phyloP scores from a whole-genome alignment of 2,888 invertebrate genomes.

The Sympetrum striolatum region DNA sequence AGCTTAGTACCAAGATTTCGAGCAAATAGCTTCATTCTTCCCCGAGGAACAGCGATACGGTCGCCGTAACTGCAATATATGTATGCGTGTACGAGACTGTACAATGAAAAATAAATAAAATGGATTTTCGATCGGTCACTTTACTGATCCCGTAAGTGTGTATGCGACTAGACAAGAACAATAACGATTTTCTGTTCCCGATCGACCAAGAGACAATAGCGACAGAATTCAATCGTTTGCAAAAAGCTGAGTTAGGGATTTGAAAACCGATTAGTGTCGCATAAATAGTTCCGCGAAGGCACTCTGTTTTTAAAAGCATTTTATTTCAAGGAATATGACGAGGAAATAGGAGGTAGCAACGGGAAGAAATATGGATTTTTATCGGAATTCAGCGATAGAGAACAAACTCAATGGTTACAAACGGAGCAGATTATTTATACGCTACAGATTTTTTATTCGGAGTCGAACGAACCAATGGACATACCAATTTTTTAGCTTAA shows the following conservation, averaged over 20 bases:
- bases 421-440: too few species aligned
- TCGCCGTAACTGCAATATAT: neutral
- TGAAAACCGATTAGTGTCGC: neutral
- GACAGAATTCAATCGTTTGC: neutral
- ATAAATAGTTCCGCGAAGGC: too few species aligned
- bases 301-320: too few species aligned
- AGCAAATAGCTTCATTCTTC: neutral
- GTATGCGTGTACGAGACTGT: neutral
- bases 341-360: too few species aligned
- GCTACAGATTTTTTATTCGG: too few species aligned
- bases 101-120: neutral
- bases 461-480: too few species aligned
- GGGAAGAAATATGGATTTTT: too few species aligned
- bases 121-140: neutral
- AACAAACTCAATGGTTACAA: too few species aligned
- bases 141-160: neutral
- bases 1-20: neutral
- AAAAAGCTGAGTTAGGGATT: neutral
- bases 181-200: neutral
- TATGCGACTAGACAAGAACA: neutral
- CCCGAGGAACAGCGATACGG: neutral
- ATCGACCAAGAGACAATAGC: neutral
- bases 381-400: too few species aligned
- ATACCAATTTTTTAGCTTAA: too few species aligned
- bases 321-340: too few species aligned